Conservation (phyloP, 2,113 vertebrate species). For the Anser cygnoides region DNA sequence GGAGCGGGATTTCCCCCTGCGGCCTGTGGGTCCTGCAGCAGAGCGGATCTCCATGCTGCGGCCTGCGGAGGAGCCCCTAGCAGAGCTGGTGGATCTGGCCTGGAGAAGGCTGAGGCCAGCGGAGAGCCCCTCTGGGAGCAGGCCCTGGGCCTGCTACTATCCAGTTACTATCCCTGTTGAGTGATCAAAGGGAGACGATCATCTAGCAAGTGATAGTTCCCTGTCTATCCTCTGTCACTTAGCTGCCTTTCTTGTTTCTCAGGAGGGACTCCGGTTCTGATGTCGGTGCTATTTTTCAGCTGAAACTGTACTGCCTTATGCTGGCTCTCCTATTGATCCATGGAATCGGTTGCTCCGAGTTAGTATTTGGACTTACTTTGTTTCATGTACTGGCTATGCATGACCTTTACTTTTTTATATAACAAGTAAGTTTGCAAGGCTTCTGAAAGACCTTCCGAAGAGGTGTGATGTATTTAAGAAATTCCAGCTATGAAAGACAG, state of each 20-base stretch:
- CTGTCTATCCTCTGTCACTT: background rate
- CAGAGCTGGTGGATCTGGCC: no score
- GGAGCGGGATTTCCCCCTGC: no score
- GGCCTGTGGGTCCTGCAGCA: no score
- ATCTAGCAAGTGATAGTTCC: background rate
- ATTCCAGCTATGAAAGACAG: background rate
- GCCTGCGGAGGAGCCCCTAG: no score
- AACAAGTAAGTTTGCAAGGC: background rate
- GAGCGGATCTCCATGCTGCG: no score
- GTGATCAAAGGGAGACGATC: background rate
- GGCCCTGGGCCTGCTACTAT: no score
- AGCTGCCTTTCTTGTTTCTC: background rate
- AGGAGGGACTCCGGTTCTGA: background rate
- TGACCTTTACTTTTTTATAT: background rate
- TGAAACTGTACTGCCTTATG: fast-evolving
- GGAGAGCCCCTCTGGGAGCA: no score
- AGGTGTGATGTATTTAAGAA: background rate
- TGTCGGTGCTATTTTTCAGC: background rate
- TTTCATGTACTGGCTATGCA: background rate
- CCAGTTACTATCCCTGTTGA: background rate
- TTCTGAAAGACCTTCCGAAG: background rate
- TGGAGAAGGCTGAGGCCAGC: no score
- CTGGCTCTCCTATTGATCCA: background rate
- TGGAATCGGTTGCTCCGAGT: background rate
- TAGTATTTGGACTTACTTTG: background rate